phyloP scores from a whole-genome alignment of 2,113 vertebrate genomes.

The Menura novaehollandiae region DNA sequence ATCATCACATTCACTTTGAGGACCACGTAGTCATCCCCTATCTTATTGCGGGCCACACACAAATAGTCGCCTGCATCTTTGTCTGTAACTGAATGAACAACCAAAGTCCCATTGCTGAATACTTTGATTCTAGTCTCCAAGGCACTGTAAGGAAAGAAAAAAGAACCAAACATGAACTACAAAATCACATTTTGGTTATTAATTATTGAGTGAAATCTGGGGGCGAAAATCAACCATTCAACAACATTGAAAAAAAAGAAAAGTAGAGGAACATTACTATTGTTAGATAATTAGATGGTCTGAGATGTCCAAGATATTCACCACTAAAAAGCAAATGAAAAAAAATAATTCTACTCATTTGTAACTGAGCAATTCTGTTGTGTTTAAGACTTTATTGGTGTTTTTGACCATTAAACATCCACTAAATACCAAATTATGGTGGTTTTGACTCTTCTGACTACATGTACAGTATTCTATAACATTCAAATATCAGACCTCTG shows the following conservation, averaged over 20 bases:
- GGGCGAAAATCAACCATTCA: background rate
- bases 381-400: background rate
- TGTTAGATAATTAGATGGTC: background rate
- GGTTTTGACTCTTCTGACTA: background rate
- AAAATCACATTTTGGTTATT: background rate
- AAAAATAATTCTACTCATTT: background rate
- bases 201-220: background rate
- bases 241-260: background rate
- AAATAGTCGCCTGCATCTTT: slow-evolving; percentile 88
- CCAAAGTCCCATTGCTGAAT: slow-evolving; percentile 82
- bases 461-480: background rate
- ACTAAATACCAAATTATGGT: background rate
- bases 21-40: slow-evolving; percentile 83
- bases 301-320: background rate
- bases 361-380: background rate
- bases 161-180: background rate
- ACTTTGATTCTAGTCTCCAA: slow-evolving; percentile 83
- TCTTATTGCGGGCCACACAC: slow-evolving; percentile 86
- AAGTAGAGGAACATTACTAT: accelerated
- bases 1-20: slow-evolving; percentile 84
- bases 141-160: slow-evolving; percentile 51
- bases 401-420: background rate
- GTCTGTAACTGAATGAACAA: slow-evolving; percentile 80
- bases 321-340: background rate
- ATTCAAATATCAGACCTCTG: background rate